A percentile compares a stretch with the other conserved stretches of the same genome.
phyloP scores from a whole-genome alignment of 2,113 vertebrate genomes.

The Clarias magur region DNA sequence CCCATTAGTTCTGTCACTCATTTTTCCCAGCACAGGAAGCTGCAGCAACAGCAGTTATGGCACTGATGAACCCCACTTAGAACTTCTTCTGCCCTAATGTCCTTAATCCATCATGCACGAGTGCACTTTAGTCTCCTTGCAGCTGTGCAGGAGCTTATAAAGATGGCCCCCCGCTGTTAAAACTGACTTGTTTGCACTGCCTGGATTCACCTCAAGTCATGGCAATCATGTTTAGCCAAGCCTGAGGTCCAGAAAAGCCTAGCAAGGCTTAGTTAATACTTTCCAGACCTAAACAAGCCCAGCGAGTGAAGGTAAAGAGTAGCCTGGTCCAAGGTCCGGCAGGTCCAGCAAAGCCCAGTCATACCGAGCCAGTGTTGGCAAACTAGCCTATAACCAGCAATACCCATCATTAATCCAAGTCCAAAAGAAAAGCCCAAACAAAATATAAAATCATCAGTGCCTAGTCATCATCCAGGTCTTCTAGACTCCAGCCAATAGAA shows the following conservation, averaged over 20 bases:
- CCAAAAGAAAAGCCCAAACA: not conserved
- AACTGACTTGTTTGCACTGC: constrained; percentile 35
- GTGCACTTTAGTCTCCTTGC: constrained; percentile 41
- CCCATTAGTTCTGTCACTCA: not conserved
- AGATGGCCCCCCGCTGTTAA: constrained; percentile 27
- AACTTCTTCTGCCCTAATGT: constrained; percentile 9
- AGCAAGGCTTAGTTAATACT: not conserved
- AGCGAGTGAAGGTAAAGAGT: not conserved
- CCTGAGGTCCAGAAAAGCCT: not conserved
- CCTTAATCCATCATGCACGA: constrained; percentile 33
- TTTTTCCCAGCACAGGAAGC: not conserved
- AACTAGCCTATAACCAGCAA: not conserved
- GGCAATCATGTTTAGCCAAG: not conserved
- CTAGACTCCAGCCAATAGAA: not conserved
- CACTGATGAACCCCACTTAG: constrained; percentile 23
- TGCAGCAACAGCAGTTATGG: not conserved
- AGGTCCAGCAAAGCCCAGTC: too few species aligned
- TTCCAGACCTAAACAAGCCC: not conserved
- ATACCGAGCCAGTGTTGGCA: not conserved
- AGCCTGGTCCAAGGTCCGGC: too few species aligned
- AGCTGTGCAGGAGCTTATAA: constrained; percentile 42
- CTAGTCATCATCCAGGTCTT: not conserved
- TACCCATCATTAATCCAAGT: not conserved
- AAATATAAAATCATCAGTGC: not conserved
- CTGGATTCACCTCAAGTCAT: not conserved